These are phyloP conservation scores for Rhagonycha lutea DNA, from an alignment of 2,888 invertebrate genomes.

Conservation along the genomic window DNA sequence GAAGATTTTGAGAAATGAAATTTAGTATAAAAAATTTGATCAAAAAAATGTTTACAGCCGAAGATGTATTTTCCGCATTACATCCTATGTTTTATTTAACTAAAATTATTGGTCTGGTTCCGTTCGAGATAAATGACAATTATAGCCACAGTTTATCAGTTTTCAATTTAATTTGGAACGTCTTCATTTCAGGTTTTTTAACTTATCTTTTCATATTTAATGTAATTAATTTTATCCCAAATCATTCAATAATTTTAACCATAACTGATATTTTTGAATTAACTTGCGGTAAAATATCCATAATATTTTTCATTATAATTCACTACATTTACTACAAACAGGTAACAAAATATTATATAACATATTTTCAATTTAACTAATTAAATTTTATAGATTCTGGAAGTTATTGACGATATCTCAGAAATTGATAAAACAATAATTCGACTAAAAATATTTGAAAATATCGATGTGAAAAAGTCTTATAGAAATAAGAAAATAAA, in stretches of 20 bases:
- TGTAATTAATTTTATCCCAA: neutral
- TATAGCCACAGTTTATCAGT: neutral
- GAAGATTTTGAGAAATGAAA: no score
- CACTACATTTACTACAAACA: neutral
- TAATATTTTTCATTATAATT: neutral
- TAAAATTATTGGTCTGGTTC: no score
- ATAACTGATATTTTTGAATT: neutral
- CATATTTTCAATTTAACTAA: neutral
- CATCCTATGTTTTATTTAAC: no score
- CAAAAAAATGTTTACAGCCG: no score
- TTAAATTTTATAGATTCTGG: neutral
- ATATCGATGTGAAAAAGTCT: neutral
- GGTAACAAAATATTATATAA: neutral
- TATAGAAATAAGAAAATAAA: slow-evolving; percentile 2
- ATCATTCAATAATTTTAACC: neutral
- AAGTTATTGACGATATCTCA: neutral
- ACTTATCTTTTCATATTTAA: neutral
- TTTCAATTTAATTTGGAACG: neutral
- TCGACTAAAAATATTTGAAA: neutral
- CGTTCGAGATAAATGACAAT: no score
- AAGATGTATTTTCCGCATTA: no score
- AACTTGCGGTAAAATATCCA: neutral
- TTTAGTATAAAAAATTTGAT: no score
- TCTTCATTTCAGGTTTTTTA: neutral
- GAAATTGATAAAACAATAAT: neutral